A percentile compares a stretch with the other conserved stretches of the same genome.
phyloP scores from a whole-genome alignment of 2,797 vertebrate species.

The Champsocephalus gunnari region DNA sequence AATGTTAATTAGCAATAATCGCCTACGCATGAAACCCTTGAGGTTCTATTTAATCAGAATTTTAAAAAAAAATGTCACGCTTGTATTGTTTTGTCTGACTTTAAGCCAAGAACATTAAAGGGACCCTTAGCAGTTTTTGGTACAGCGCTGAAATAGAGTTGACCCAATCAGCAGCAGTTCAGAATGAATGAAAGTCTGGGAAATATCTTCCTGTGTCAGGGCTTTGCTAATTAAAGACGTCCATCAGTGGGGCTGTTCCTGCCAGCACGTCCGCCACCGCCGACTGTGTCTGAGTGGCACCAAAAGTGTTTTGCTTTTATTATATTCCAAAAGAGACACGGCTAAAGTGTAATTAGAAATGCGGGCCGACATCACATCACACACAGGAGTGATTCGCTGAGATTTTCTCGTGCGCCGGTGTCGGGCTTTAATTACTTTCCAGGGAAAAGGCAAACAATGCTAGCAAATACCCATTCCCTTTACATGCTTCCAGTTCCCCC shows the following conservation, averaged over 20 bases:
- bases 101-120: slow-evolving; percentile 73
- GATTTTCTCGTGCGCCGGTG: slow-evolving; percentile 40
- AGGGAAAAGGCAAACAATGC: slow-evolving; percentile 45
- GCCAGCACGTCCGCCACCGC: slow-evolving; percentile 38
- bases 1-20: slow-evolving; percentile 45
- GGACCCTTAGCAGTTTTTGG: slow-evolving; percentile 66
- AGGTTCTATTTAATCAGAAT: slow-evolving; percentile 48
- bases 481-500: slow-evolving; percentile 38
- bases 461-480: slow-evolving; percentile 55
- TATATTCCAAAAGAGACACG: slow-evolving; percentile 61
- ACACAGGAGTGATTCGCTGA: slow-evolving; percentile 51
- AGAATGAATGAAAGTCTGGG: slow-evolving; percentile 65
- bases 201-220: slow-evolving; percentile 37
- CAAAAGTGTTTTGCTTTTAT: slow-evolving; percentile 63
- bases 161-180: slow-evolving; percentile 73
- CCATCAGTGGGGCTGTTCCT: slow-evolving; percentile 64
- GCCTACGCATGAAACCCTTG: slow-evolving; percentile 33
- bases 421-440: slow-evolving; percentile 71
- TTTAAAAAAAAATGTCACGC: slow-evolving; percentile 31
- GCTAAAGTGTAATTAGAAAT: slow-evolving; percentile 73
- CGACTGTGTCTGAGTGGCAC: slow-evolving; percentile 61
- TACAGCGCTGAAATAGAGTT: slow-evolving; percentile 76
- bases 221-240: slow-evolving; percentile 74
- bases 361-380: slow-evolving; percentile 50
- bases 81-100: slow-evolving; percentile 68